These are phyloP conservation scores for Acanthosepion pharaonis DNA, from an alignment of 2,888 invertebrate species.

Conservation along the genomic window DNA sequence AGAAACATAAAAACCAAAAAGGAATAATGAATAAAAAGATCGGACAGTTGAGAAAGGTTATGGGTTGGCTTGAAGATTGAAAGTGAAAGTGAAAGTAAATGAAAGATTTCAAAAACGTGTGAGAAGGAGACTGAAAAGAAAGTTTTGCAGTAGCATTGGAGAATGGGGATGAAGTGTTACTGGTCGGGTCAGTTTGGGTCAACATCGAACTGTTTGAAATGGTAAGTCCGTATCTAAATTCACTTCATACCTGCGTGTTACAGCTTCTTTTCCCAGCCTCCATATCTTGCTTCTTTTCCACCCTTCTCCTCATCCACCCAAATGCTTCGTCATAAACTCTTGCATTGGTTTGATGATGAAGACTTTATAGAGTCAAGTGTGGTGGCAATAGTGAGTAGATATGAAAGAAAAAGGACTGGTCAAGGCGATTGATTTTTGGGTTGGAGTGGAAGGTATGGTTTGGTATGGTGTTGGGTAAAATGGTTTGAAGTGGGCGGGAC, in stretches of 20 bases:
- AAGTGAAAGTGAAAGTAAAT: constrained; percentile 16
- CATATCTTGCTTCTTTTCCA: background rate
- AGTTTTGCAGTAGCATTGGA: background rate
- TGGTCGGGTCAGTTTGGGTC: constrained; percentile 23
- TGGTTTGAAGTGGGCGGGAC: constrained; percentile 15
- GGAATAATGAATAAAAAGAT: background rate
- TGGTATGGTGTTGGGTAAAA: background rate
- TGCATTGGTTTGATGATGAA: background rate
- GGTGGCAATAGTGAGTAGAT: background rate
- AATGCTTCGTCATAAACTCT: constrained; percentile 23
- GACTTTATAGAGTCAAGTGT: background rate
- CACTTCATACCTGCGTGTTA: constrained; percentile 10
- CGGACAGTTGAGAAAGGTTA: background rate
- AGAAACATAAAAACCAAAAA: background rate
- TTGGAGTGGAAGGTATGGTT: background rate
- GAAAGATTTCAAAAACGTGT: constrained; percentile 33
- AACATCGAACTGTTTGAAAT: constrained; percentile 22
- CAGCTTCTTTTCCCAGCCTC: background rate
- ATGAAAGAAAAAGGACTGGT: constrained; percentile 16
- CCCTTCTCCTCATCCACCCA: background rate
- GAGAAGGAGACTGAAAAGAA: background rate
- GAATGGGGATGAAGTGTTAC: background rate
- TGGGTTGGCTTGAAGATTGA: background rate
- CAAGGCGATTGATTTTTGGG: background rate
- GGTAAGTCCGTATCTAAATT: constrained; percentile 21